A percentile compares a stretch with the other conserved stretches of the same genome.
Conservation (phyloP, 2,797 vertebrate species). For the Anableps anableps region DNA sequence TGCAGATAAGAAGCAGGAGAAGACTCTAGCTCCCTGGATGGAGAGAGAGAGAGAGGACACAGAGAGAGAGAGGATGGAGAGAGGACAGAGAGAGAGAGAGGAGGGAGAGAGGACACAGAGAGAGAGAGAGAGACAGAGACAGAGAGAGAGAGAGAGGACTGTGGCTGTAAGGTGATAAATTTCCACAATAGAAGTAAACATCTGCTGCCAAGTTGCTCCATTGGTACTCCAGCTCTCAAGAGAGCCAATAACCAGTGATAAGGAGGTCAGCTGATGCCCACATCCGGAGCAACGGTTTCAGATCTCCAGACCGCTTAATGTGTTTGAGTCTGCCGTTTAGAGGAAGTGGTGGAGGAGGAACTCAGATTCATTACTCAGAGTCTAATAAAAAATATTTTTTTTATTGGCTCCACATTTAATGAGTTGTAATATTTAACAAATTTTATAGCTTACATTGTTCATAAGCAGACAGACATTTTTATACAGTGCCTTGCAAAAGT, state of each 20-base stretch:
- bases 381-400: no score
- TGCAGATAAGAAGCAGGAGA: conserved; percentile 60
- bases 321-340: background rate
- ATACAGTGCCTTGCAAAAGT: background rate
- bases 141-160: conserved; percentile 1
- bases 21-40: conserved; percentile 20
- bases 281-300: conserved; percentile 19
- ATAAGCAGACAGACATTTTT: background rate
- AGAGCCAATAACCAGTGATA: conserved; percentile 7
- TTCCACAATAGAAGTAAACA: conserved; percentile 48
- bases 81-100: background rate
- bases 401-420: background rate
- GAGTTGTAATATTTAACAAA: background rate
- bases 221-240: background rate
- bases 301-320: background rate
- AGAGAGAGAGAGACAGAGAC: conserved; percentile 8
- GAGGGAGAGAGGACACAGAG: conserved; percentile 18
- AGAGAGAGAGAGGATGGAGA: no score
- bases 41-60: conserved; percentile 14
- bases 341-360: background rate
- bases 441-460: background rate
- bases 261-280: conserved; percentile 11
- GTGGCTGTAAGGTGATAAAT: conserved; percentile 52
- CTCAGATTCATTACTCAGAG: background rate
- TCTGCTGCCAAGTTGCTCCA: conserved; percentile 48